phyloP scores from a whole-genome alignment of 2,113 vertebrate species.

The Neolamprologus falcicula region DNA sequence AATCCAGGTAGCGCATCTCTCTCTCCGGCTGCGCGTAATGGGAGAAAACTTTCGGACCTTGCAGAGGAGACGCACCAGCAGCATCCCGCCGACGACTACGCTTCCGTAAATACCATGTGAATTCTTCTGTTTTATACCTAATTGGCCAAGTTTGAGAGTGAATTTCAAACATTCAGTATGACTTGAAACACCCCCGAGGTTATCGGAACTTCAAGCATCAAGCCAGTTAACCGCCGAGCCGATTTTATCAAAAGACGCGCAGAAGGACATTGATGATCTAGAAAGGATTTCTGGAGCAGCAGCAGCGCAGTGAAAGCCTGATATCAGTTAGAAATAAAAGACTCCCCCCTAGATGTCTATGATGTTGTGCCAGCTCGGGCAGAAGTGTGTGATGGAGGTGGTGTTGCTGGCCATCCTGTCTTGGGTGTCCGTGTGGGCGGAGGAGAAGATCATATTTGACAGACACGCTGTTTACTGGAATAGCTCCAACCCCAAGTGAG shows the following conservation, averaged over 20 bases:
- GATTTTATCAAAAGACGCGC: conserved; percentile 22
- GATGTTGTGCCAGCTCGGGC: conserved; percentile 55
- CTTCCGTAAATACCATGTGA: conserved; percentile 37
- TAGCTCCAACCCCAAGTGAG: conserved; percentile 77
- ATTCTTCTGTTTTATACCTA: not conserved
- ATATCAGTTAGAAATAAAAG: not conserved
- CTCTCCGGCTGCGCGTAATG: conserved; percentile 45
- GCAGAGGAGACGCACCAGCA: conserved; percentile 31
- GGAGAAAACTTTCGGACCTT: conserved; percentile 64
- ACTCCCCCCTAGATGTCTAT: conserved; percentile 32
- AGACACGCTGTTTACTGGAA: conserved; percentile 77
- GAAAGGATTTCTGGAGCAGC: conserved; percentile 40
- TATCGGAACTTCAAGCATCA: not conserved
- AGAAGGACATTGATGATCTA: conserved; percentile 35
- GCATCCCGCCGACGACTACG: not conserved
- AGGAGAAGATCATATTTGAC: conserved; percentile 76
- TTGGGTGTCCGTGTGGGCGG: conserved; percentile 68
- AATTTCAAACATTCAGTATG: conserved; percentile 14
- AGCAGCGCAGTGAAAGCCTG: conserved; percentile 6
- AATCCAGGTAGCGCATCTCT: conserved; percentile 10
- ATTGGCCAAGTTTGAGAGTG: conserved; percentile 16
- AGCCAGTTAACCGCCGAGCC: not conserved
- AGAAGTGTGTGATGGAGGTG: conserved; percentile 68
- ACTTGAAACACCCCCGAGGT: conserved; percentile 25
- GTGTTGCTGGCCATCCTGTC: conserved; percentile 65